These are phyloP conservation scores for Chiropotes sagulatus DNA, from an alignment of 2,797 vertebrate genomes.

Conservation along the genomic window DNA sequence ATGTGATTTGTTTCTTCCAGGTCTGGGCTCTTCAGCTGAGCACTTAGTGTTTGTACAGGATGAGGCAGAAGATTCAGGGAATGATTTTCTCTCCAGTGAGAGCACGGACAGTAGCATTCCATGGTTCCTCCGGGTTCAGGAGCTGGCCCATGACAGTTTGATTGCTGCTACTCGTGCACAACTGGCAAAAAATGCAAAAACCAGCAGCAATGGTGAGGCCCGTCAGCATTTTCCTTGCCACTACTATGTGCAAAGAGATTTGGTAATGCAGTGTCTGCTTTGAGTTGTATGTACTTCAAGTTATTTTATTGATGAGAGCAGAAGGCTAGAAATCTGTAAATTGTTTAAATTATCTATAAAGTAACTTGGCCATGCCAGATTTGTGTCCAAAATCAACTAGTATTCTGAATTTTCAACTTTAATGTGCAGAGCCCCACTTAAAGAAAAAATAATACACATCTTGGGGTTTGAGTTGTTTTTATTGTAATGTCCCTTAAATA, in stretches of 20 bases:
- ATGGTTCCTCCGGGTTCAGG: slow-evolving; percentile 98
- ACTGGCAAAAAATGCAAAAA: slow-evolving; percentile 94
- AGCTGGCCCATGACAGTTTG: slow-evolving; percentile 98
- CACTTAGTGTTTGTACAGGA: slow-evolving; percentile 96
- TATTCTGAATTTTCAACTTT: not conserved
- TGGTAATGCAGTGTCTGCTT: slow-evolving; percentile 20
- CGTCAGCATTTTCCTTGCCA: not conserved
- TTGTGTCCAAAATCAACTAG: not conserved
- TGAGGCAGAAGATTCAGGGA: slow-evolving; percentile 92
- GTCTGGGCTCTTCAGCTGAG: slow-evolving; percentile 93
- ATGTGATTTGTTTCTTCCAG: slow-evolving; percentile 80
- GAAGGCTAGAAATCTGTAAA: not conserved
- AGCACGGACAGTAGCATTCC: slow-evolving; percentile 93
- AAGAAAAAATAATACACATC: not conserved
- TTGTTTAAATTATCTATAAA: not conserved
- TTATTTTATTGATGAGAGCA: slow-evolving; percentile 36
- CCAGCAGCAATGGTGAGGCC: slow-evolving; percentile 90
- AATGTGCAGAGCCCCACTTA: not conserved
- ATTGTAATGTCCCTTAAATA: not conserved
- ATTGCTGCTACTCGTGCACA: slow-evolving; percentile 98
- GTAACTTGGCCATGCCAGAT: not conserved
- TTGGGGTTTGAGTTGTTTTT: not conserved
- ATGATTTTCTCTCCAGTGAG: slow-evolving; percentile 91
- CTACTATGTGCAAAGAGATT: not conserved
- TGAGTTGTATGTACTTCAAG: not conserved